Evolutionary conservation across 1,140 invertebrate genomes (phyloP), one percentile per base, ranked within the genome.

Genomic region (Palaemon carinicauda): DNA sequence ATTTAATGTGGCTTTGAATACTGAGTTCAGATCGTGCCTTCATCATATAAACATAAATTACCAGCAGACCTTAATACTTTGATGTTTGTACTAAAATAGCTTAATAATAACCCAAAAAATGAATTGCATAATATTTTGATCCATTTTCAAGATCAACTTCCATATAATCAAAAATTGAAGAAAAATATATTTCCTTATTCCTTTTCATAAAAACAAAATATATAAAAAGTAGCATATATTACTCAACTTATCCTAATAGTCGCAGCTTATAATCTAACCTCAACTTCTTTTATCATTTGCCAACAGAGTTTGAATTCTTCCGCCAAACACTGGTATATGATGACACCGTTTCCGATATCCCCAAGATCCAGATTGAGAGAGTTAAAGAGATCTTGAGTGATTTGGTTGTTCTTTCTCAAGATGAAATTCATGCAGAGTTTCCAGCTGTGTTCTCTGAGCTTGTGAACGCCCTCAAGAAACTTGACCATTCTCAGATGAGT

Each of bases 391-490:
- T 82, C 31, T 51, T 87, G 31, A 75, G 21, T 5, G 56, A 81
- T 12, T 54, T 87, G n/a, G 85, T 81, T 10, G 31, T 24, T 19
- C 69, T 29, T 52, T 21, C 85, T 10, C 24, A 60, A 91, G 56
- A 94, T 96, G 89, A 90, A 5, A 92, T 91, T 2, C 78, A 19
- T 29, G 75, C 81, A n/a, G 60, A 92, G 33, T 90, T 91, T 41
- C 92, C 93, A 5, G 80, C 88, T 12, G 85, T 92, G n/a, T 93
- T 93, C 88, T 89, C 90, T 33, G 89, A 91, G 17, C 88, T 92
- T 33, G 90, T 92, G 14, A 73, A 81, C n/a, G 78, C 82, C 10
- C 89, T 92, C 14, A 86, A 90, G 75, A 21, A 51, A 3, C 77
- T 91, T 3, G 89, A 89, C 19, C 88, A 90, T 31, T 71, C 80